These are phyloP conservation scores for Ammodytes marinus DNA, from an alignment of 2,113 vertebrate genomes.

Conservation along the genomic window DNA sequence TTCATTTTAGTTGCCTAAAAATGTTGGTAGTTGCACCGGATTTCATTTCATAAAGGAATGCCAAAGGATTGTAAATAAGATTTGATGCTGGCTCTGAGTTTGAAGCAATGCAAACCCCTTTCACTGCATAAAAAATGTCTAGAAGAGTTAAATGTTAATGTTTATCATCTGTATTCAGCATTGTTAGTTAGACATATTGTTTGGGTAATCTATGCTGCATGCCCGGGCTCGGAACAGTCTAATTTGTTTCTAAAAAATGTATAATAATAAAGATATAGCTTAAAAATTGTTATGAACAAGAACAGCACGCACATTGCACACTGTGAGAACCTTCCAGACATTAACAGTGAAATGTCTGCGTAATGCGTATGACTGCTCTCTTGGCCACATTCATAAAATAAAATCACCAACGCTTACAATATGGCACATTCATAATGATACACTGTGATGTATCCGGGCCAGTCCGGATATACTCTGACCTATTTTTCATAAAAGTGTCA, in stretches of 20 bases:
- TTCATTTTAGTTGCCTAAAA: too few species aligned
- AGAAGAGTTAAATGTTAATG: too few species aligned
- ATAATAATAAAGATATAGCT: too few species aligned
- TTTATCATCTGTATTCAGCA: too few species aligned
- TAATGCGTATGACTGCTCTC: slow-evolving; percentile 15
- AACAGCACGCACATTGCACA: slow-evolving; percentile 37
- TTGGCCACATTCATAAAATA: slow-evolving; percentile 18
- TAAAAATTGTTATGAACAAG: not conserved
- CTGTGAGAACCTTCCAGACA: not conserved
- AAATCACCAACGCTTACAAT: slow-evolving; percentile 37
- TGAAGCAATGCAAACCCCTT: too few species aligned
- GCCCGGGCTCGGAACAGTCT: not conserved
- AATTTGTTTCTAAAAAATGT: not conserved
- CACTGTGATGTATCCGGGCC: not conserved
- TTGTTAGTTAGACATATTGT: too few species aligned
- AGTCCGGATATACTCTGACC: slow-evolving; percentile 39
- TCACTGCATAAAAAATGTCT: too few species aligned
- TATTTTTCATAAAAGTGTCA: slow-evolving; percentile 50
- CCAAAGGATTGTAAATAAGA: too few species aligned
- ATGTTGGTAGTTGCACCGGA: too few species aligned
- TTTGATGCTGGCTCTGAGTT: too few species aligned
- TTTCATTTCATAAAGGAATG: too few species aligned
- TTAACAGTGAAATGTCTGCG: not conserved
- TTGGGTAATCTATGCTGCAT: not conserved
- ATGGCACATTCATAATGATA: slow-evolving; percentile 28